phyloP scores from a whole-genome alignment of 1,140 invertebrate genomes.

The Agraylea sexmaculata region DNA sequence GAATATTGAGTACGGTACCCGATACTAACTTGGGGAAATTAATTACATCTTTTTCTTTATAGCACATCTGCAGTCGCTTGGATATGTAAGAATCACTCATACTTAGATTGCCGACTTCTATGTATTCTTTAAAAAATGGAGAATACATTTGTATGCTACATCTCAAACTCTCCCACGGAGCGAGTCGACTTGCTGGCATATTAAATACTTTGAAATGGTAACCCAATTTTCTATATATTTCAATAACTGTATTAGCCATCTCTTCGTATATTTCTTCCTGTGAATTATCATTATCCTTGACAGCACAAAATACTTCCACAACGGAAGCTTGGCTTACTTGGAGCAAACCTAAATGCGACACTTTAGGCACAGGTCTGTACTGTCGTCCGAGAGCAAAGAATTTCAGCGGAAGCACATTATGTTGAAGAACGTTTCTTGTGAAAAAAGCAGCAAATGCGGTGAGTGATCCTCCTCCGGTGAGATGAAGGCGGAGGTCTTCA shows the following conservation, averaged over 20 bases:
- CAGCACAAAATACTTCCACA: constrained; percentile 43
- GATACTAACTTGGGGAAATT: constrained; percentile 47
- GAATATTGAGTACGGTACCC: constrained; percentile 51
- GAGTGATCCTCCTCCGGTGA: constrained; percentile 52
- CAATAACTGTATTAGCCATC: constrained; percentile 36
- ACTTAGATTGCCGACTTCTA: constrained; percentile 54
- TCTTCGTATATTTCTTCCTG: constrained; percentile 31
- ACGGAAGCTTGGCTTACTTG: constrained; percentile 48
- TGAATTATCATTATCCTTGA: constrained; percentile 30
- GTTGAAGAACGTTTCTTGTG: constrained; percentile 44
- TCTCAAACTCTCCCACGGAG: constrained; percentile 47
- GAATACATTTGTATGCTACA: constrained; percentile 57
- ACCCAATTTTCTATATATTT: constrained; percentile 44
- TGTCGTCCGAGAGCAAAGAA: constrained; percentile 49
- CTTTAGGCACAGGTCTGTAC: constrained; percentile 39
- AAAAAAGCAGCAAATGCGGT: constrained; percentile 51
- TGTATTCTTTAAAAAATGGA: constrained; percentile 39
- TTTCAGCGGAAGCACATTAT: constrained; percentile 44
- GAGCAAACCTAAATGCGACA: constrained; percentile 40
- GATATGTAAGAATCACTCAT: constrained; percentile 51
- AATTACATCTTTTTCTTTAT: constrained; percentile 35
- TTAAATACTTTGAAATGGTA: constrained; percentile 48
- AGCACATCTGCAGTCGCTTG: constrained; percentile 51
- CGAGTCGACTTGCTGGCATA: constrained; percentile 40
- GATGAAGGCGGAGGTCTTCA: constrained; percentile 42